Base-by-base conservation (phyloP, 2,113 vertebrate genomes). In the Passer montanus region DNA sequence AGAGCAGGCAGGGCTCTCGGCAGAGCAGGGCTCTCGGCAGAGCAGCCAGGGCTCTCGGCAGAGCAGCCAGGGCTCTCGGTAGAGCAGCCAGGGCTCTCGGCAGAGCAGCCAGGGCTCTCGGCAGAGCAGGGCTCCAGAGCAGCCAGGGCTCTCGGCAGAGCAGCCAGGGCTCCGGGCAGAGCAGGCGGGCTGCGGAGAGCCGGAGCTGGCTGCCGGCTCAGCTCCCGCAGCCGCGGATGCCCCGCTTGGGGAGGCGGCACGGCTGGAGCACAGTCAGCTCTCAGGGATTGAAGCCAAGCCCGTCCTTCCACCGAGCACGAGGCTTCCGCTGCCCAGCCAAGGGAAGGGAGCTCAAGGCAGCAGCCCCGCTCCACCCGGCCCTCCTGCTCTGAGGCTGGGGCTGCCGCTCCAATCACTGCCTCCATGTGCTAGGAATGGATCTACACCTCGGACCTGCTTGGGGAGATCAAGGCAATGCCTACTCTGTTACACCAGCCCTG, bases 241-340 rank as follows among this genome's bases (percentile, higher is more conserved):
- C 46, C 27, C 2, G 39, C 53, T 4, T 7, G 8, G 84, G 56
- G 13, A 27, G 27, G 73, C 15, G 2, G 68, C 68, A 19, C 3
- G 12, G 63, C 58, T 2, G 18, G 3, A 84, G 76, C 28, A 18
- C 74, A 52, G 3, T 68, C 21, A 44, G 85, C 47, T 56, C 78
- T 18, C 24, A 0, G 47, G 37, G 53, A 49, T 0, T 8, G 75
- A 27, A 84, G 53, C 37, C 6, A 4, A 35, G 69, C 43, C 53
- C 3, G 2, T 37, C 44, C 39, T 59, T 67, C 17, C 2, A 2
- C 13, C 0, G 1, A 83, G 59, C 30, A 33, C 39, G 11, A 41
- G 55, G 56, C 13, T 21, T 10, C 6, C 13, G 4, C 74, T 70
- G 82, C 86, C 49, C 72, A 6, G 63, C 20, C 8, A 12, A 56